Conservation (phyloP, 2,888 invertebrate species). For the Drosophila engyochracea region DNA sequence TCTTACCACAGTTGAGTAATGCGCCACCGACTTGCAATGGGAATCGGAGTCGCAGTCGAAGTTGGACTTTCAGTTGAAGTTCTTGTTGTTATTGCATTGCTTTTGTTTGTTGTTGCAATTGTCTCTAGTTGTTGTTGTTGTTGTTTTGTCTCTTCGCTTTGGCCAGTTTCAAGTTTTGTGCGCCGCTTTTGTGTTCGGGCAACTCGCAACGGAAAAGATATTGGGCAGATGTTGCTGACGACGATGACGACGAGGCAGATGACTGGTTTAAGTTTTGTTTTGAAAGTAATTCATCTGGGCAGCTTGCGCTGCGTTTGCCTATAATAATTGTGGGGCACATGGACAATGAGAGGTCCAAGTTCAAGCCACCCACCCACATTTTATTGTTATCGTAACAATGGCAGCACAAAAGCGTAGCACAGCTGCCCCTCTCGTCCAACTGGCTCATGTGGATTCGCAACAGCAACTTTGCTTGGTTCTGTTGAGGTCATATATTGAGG, state of each 20-base stretch:
- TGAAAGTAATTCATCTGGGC: constrained; percentile 76
- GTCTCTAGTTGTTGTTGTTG: constrained; percentile 2
- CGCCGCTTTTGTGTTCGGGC: constrained; percentile 30
- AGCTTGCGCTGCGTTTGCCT: constrained; percentile 34
- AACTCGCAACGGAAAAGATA: constrained; percentile 33
- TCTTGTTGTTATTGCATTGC: constrained; percentile 52
- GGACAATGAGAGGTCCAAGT: constrained; percentile 73
- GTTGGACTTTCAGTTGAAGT: constrained; percentile 31
- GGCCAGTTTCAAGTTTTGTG: constrained; percentile 57
- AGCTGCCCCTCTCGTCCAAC: constrained; percentile 55
- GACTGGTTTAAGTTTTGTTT: constrained; percentile 63
- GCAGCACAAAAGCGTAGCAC: constrained; percentile 64
- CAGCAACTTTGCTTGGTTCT: constrained; percentile 25
- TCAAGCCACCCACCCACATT: constrained; percentile 79
- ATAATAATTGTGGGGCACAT: constrained; percentile 77
- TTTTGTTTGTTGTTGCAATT: constrained; percentile 48
- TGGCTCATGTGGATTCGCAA: constrained; percentile 28
- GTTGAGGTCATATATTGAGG: constrained; percentile 34
- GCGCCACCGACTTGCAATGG: constrained; percentile 45
- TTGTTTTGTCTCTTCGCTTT: constrained; percentile 26
- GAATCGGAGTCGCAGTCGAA: constrained; percentile 24
- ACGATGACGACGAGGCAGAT: neutral
- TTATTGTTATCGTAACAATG: constrained; percentile 79
- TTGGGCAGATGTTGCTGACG: constrained; percentile 58
- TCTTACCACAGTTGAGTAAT: constrained; percentile 78